Evolutionary conservation across 2,113 vertebrate species (phyloP).

Genomic region (Varanus komodoensis): DNA sequence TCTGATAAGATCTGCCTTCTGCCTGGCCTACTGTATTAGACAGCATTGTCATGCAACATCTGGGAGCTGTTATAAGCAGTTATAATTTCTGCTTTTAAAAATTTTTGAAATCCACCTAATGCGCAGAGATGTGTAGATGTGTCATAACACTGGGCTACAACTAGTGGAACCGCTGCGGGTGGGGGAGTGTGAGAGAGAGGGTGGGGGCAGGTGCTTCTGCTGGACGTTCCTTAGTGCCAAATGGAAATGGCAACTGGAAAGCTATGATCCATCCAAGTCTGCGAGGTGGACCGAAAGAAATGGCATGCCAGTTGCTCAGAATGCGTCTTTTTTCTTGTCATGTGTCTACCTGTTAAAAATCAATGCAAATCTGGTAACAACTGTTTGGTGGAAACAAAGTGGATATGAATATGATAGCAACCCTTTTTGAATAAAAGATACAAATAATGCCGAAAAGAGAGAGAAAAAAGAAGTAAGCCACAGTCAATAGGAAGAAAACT

Average conservation of each 20-base stretch:
- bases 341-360: not conserved
- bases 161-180: not conserved
- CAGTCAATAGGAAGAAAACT: not conserved
- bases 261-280: constrained; percentile 57
- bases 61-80: not conserved
- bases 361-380: constrained; percentile 6
- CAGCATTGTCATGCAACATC: too few species aligned
- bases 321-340: not conserved
- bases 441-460: constrained; percentile 1
- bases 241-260: constrained; percentile 7
- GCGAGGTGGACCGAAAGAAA: constrained; percentile 28
- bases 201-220: constrained; percentile 49
- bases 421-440: not conserved
- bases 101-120: not conserved
- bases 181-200: not conserved
- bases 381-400: not conserved
- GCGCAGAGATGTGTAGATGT: not conserved
- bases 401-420: not conserved
- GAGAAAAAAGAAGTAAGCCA: constrained; percentile 16
- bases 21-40: not conserved
- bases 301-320: not conserved
- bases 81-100: fast-evolving
- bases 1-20: too few species aligned
- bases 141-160: constrained; percentile 13
- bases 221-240: constrained; percentile 37